phyloP scores from a whole-genome alignment of 1,140 invertebrate species.

The Musca domestica region DNA sequence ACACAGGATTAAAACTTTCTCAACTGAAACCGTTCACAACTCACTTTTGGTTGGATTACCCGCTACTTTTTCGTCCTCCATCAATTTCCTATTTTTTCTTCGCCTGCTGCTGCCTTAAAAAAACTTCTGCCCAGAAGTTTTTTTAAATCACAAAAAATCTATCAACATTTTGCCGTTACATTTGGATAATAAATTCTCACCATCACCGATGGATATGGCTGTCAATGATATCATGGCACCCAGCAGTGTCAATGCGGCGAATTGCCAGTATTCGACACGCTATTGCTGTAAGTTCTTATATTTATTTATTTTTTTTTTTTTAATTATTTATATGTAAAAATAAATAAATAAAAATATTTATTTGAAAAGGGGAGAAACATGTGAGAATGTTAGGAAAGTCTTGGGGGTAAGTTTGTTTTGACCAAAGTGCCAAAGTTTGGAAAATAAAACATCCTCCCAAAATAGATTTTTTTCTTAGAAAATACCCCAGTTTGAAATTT shows the following conservation, averaged over 20 bases:
- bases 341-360: slow-evolving; percentile 23
- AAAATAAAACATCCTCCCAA: too few species aligned
- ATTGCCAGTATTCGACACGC: slow-evolving; percentile 51
- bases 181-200: slow-evolving; percentile 14
- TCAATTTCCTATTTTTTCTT: not conserved
- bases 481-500: too few species aligned
- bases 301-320: not conserved
- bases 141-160: not conserved
- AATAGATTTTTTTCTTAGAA: too few species aligned
- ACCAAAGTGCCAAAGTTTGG: too few species aligned
- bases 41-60: not conserved
- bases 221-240: slow-evolving; percentile 52
- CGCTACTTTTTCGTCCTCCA: not conserved
- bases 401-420: too few species aligned
- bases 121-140: not conserved
- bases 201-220: slow-evolving; percentile 29
- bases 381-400: too few species aligned
- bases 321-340: slow-evolving; percentile 39
- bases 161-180: slow-evolving; percentile 12
- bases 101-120: not conserved
- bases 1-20: not conserved
- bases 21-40: not conserved
- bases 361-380: too few species aligned
- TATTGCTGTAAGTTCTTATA: slow-evolving; percentile 48
- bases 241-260: slow-evolving; percentile 45